phyloP scores from a whole-genome alignment of 1,140 invertebrate genomes.

The Drosophila kohkoa region DNA sequence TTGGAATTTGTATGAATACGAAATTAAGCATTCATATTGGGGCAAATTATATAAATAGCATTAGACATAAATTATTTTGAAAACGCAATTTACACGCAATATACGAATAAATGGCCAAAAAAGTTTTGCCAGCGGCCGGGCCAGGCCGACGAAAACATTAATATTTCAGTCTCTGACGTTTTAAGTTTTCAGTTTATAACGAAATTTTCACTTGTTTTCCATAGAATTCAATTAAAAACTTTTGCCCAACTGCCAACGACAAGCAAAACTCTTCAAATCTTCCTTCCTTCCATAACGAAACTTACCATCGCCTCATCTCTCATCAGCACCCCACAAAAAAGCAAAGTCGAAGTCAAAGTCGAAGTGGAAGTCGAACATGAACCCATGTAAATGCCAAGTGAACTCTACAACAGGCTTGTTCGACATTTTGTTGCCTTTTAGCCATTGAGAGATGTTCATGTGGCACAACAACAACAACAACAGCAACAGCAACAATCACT shows the following conservation, averaged over 20 bases:
- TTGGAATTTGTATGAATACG: neutral
- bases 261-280: constrained; percentile 8
- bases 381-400: constrained; percentile 44
- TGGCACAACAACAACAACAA: constrained; percentile 5
- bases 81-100: constrained; percentile 53
- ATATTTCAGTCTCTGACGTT: constrained; percentile 57
- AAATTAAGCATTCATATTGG: constrained; percentile 23
- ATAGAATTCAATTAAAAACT: constrained; percentile 78
- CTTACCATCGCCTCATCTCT: constrained; percentile 6
- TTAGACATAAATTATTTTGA: constrained; percentile 43
- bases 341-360: constrained; percentile 1
- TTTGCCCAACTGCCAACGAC: constrained; percentile 47
- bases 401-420: constrained; percentile 38
- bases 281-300: neutral
- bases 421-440: constrained; percentile 53
- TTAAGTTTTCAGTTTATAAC: constrained; percentile 69
- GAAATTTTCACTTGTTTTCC: constrained; percentile 62
- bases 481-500: neutral
- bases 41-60: constrained; percentile 48
- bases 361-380: constrained; percentile 11
- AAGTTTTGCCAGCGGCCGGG: constrained; percentile 13
- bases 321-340: neutral
- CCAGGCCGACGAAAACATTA: constrained; percentile 43
- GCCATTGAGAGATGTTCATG: constrained; percentile 11
- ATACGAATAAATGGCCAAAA: constrained; percentile 14